Conservation (phyloP, 2,113 vertebrate species). For the Microcebus jonahi region DNA sequence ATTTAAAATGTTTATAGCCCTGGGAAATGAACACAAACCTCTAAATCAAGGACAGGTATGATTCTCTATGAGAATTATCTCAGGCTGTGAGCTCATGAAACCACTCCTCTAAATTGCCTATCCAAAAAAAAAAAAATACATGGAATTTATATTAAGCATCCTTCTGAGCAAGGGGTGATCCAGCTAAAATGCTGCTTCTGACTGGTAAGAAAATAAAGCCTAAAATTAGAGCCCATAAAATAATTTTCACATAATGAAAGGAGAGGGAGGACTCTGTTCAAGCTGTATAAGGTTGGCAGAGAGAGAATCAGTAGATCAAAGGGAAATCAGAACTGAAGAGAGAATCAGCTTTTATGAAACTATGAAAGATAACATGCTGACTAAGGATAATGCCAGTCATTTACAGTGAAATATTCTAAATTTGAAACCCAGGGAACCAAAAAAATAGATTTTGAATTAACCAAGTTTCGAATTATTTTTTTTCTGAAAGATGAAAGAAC, state of each 20-base stretch:
- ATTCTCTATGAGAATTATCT: too few species aligned
- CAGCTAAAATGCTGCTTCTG: not conserved
- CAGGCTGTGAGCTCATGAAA: too few species aligned
- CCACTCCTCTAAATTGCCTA: too few species aligned
- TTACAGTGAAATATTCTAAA: not conserved
- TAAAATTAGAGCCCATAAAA: slow-evolving; percentile 48
- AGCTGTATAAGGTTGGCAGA: not conserved
- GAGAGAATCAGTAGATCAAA: not conserved
- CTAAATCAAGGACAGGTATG: slow-evolving; percentile 30
- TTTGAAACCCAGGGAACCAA: not conserved
- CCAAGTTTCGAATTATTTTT: not conserved
- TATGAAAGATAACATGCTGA: not conserved
- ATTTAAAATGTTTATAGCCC: slow-evolving; percentile 53
- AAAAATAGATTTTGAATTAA: not conserved
- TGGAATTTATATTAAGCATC: slow-evolving; percentile 21
- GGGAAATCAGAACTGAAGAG: slow-evolving; percentile 3
- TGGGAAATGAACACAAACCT: slow-evolving; percentile 31
- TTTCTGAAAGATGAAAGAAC: not conserved
- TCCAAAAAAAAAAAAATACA: not conserved
- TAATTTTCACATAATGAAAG: slow-evolving; percentile 42
- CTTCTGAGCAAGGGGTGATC: not conserved
- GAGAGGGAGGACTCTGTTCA: not conserved
- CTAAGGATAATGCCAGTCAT: not conserved
- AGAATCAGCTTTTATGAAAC: slow-evolving; percentile 15
- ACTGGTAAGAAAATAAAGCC: slow-evolving; percentile 17